phyloP scores from a whole-genome alignment of 2,797 vertebrate genomes.

The Aphelocoma californica region DNA sequence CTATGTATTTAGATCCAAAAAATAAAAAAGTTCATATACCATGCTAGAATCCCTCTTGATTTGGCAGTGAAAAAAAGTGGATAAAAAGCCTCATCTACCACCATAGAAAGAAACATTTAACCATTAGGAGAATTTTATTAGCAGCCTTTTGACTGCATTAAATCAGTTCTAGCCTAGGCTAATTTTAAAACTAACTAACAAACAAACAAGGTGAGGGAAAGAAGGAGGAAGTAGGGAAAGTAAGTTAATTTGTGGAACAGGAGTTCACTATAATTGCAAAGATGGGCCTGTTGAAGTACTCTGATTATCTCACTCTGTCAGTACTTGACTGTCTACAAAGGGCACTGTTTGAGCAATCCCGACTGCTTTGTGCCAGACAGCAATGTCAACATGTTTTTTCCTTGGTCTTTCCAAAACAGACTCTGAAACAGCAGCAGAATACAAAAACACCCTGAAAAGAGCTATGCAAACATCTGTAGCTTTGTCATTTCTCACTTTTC shows the following conservation, averaged over 20 bases:
- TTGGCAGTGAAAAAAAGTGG: neutral
- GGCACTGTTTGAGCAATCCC: conserved; percentile 14
- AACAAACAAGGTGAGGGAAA: neutral
- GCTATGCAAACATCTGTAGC: neutral
- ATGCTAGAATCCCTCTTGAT: neutral
- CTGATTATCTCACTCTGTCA: neutral
- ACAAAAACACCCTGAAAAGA: neutral
- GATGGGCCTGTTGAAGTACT: neutral
- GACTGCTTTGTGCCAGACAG: neutral
- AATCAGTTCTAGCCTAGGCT: neutral
- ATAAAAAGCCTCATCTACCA: neutral
- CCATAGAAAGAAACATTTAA: neutral
- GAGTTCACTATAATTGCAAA: neutral
- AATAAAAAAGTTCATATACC: neutral
- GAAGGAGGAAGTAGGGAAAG: neutral
- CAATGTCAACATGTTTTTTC: neutral
- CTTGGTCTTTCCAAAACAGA: neutral
- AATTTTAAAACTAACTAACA: neutral
- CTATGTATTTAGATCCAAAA: neutral
- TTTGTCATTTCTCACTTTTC: neutral
- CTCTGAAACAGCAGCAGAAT: neutral
- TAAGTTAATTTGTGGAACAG: neutral
- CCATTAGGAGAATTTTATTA: neutral
- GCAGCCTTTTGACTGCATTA: neutral
- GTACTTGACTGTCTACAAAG: neutral